Conservation (phyloP, 2,888 invertebrate genomes). For the Noctuana brunneofusca region DNA sequence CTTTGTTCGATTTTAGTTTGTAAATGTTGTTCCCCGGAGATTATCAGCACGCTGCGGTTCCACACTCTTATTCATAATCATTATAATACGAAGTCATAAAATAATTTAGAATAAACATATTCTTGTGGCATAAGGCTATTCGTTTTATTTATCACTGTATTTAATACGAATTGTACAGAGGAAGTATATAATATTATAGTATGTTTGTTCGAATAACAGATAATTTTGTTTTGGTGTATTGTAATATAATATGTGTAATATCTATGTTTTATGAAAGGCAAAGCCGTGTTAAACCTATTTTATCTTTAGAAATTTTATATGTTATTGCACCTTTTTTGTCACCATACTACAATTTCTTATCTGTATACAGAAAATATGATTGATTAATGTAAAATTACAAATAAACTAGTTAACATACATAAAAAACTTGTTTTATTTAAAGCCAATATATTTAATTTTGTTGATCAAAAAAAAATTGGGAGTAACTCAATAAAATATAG, state of each 20-base stretch:
- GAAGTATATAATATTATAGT: slow-evolving; percentile 1
- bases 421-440: slow-evolving; percentile 18
- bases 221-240: slow-evolving; percentile 9
- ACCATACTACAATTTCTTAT: slow-evolving; percentile 55
- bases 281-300: slow-evolving; percentile 18
- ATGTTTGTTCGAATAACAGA: slow-evolving; percentile 5
- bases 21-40: no score
- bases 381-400: slow-evolving; percentile 64
- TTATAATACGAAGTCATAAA: slow-evolving; percentile 20
- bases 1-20: no score
- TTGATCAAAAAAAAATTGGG: no score
- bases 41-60: no score
- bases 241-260: slow-evolving; percentile 20
- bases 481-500: no score
- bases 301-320: slow-evolving; percentile 46
- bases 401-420: slow-evolving; percentile 35
- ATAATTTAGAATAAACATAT: slow-evolving; percentile 8
- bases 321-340: slow-evolving; percentile 66
- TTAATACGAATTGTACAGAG: slow-evolving; percentile 34
- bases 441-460: neutral
- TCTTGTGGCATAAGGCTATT: slow-evolving; percentile 9
- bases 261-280: slow-evolving; percentile 20
- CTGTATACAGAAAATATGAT: slow-evolving; percentile 65
- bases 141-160: slow-evolving; percentile 41
- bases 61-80: slow-evolving; percentile 42